phyloP scores from a whole-genome alignment of 2,113 vertebrate genomes.

The Leucopsar rothschildi region DNA sequence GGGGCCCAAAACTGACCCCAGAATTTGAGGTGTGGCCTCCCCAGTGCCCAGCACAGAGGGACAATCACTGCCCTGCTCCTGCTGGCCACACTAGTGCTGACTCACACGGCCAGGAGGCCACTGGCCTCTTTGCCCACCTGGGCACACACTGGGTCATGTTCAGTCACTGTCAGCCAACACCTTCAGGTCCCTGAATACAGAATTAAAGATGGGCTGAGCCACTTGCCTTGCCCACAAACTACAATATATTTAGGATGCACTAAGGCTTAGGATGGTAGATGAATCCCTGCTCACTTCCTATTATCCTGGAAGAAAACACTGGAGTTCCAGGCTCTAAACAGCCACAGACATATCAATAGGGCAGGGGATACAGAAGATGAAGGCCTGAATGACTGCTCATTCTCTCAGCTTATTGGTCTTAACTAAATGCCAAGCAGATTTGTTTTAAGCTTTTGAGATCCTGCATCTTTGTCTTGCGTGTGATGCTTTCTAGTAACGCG shows the following conservation, averaged over 20 bases:
- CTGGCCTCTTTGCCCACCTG: accelerated
- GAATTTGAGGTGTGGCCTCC: neutral
- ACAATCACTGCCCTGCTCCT: accelerated
- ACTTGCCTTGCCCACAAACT: neutral
- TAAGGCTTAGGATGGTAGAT: neutral
- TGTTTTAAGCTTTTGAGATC: neutral
- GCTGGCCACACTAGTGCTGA: accelerated
- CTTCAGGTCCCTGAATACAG: neutral
- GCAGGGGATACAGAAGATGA: neutral
- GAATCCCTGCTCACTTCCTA: neutral
- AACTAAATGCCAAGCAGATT: conserved; percentile 41
- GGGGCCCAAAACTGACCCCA: neutral
- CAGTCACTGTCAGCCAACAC: neutral
- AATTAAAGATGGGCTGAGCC: neutral
- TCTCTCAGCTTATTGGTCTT: neutral
- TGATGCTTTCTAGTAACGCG: conserved; percentile 34
- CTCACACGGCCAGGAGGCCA: neutral
- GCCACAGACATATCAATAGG: neutral
- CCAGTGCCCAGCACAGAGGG: neutral
- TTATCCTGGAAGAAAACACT: neutral
- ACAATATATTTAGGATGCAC: neutral
- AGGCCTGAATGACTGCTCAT: neutral
- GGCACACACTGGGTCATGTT: accelerated
- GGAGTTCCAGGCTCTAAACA: neutral
- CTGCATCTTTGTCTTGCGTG: neutral